A percentile compares a stretch with the other conserved stretches of the same genome.
Evolutionary conservation across 1,140 invertebrate species (phyloP).

Genomic region (Euura lappo): DNA sequence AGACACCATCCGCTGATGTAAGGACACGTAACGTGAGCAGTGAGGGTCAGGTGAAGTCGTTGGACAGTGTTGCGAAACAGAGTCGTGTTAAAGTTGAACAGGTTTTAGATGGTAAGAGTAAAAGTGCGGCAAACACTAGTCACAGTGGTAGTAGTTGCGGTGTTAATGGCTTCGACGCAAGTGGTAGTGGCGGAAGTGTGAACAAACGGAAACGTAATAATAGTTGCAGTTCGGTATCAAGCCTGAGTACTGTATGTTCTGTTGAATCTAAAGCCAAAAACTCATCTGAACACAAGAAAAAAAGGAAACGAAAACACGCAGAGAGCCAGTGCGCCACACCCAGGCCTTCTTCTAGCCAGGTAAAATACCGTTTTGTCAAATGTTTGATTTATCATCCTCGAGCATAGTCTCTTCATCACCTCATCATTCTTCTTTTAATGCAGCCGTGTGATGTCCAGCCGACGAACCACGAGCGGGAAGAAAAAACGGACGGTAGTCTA

Average conservation of each 20-base stretch:
- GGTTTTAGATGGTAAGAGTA: background rate
- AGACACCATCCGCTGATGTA: conserved; percentile 36
- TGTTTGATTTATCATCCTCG: background rate
- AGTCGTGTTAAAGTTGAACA: background rate
- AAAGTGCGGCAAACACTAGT: conserved; percentile 19
- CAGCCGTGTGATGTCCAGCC: conserved; percentile 62
- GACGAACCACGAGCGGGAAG: conserved; percentile 69
- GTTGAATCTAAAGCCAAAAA: conserved; percentile 49
- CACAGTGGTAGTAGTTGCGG: conserved; percentile 26
- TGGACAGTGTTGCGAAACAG: background rate
- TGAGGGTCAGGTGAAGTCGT: background rate
- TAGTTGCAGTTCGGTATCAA: conserved; percentile 61
- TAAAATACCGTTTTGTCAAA: conserved; percentile 24
- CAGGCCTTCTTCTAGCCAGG: conserved; percentile 51
- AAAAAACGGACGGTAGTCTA: conserved; percentile 45
- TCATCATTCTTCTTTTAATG: conserved; percentile 18
- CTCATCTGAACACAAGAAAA: conserved; percentile 45
- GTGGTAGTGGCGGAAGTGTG: conserved; percentile 21
- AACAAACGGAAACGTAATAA: conserved; percentile 60
- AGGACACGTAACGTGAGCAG: conserved; percentile 24
- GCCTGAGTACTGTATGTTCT: conserved; percentile 48
- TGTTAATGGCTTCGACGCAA: conserved; percentile 23
- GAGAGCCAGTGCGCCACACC: conserved; percentile 34
- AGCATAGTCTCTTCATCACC: background rate
- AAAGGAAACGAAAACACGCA: conserved; percentile 46